These are phyloP conservation scores for Neotoxoptera formosana DNA, from an alignment of 1,140 invertebrate species.

Conservation along the genomic window DNA sequence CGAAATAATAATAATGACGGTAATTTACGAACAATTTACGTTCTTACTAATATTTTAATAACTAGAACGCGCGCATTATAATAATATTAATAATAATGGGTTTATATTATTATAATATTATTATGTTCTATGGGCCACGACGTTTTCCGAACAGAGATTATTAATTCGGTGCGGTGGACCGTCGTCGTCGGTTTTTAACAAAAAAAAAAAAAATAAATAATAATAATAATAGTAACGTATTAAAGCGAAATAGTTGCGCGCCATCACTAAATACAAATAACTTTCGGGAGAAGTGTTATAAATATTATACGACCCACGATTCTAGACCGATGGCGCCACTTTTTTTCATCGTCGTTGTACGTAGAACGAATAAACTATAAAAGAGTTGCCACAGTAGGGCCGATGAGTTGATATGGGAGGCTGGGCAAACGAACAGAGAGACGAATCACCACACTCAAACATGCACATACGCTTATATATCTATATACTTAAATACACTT, in stretches of 20 bases:
- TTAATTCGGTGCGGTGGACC: neutral
- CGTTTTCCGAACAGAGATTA: neutral
- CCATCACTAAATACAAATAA: neutral
- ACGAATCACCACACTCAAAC: neutral
- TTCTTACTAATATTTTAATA: conserved; percentile 18
- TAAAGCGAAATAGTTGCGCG: neutral
- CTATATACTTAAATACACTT: too few relatives aligned
- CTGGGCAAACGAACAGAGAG: neutral
- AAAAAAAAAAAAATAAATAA: neutral
- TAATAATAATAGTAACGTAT: neutral
- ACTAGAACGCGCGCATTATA: neutral
- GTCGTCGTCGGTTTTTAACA: neutral
- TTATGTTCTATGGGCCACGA: neutral
- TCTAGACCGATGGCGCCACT: neutral
- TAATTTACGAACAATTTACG: neutral
- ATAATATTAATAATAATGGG: conserved; percentile 4
- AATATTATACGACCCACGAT: neutral
- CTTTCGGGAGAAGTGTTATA: neutral
- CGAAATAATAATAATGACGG: conserved; percentile 13
- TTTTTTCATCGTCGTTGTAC: neutral
- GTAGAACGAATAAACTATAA: neutral
- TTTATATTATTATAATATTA: too few relatives aligned
- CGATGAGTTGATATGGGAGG: neutral
- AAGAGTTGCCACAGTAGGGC: neutral
- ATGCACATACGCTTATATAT: too few relatives aligned